These are phyloP conservation scores for Limenitis camilla DNA, from an alignment of 2,888 invertebrate genomes.

Conservation along the genomic window DNA sequence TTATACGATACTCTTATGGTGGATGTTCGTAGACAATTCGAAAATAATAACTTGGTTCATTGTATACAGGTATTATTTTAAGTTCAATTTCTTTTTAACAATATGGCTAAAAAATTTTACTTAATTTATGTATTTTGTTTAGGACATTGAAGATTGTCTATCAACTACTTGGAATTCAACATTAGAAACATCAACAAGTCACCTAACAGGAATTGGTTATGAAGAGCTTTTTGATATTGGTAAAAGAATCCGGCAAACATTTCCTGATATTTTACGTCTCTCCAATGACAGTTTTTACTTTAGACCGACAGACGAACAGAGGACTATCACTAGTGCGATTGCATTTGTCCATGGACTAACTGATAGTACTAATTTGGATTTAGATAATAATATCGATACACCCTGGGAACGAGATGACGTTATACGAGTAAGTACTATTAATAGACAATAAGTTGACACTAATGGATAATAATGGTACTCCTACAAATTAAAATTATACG, in stretches of 20 bases:
- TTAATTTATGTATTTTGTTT: not conserved
- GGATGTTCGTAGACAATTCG: constrained; percentile 78
- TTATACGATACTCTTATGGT: constrained; percentile 70
- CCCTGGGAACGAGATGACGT: constrained; percentile 42
- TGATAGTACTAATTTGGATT: constrained; percentile 36
- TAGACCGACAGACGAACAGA: constrained; percentile 74
- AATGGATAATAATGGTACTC: not conserved
- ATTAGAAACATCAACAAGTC: constrained; percentile 70
- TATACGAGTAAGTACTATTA: constrained; percentile 42
- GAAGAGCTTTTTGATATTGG: constrained; percentile 80
- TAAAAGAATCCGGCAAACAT: constrained; percentile 43
- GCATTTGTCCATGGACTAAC: constrained; percentile 76
- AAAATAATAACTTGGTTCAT: constrained; percentile 49
- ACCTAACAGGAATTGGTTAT: constrained; percentile 74
- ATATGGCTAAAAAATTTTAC: not conserved
- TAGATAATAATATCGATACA: constrained; percentile 34
- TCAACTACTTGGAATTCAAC: constrained; percentile 78
- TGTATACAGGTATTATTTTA: constrained; percentile 48
- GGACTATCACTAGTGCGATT: constrained; percentile 75
- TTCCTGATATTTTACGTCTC: constrained; percentile 56
- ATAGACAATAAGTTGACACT: not conserved
- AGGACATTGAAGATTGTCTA: constrained; percentile 78
- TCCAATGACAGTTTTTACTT: constrained; percentile 71
- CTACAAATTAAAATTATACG: too few species aligned
- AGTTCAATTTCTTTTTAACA: not conserved